Evolutionary conservation across 2,888 invertebrate species (phyloP).

Genomic region (Trichogramma evanescens): DNA sequence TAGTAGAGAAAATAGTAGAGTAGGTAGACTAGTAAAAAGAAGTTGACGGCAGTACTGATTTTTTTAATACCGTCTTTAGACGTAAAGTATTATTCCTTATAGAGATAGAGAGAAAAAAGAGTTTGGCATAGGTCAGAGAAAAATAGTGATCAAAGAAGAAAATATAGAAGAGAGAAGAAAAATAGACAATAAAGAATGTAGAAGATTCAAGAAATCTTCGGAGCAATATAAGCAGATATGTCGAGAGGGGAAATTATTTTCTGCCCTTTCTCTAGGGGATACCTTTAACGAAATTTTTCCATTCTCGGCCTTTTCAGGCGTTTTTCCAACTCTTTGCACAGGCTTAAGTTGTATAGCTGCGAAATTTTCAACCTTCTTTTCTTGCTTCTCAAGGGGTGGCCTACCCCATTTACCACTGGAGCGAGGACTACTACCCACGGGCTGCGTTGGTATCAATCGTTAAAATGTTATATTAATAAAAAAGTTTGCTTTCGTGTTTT

Average conservation of each 20-base stretch:
- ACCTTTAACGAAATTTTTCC: slow-evolving; percentile 41
- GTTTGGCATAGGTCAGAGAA: too few species aligned
- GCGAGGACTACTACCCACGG: slow-evolving; percentile 29
- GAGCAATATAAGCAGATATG: background rate
- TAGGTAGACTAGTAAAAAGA: too few species aligned
- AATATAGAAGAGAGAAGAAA: background rate
- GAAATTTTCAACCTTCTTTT: slow-evolving; percentile 53
- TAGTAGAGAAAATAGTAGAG: too few species aligned
- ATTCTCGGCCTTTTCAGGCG: slow-evolving; percentile 36
- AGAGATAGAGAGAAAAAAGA: too few species aligned
- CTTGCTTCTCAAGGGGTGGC: slow-evolving; percentile 31
- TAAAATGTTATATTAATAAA: background rate
- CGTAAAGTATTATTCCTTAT: too few species aligned
- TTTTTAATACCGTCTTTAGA: too few species aligned
- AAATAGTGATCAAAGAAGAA: too few species aligned
- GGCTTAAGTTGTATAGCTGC: slow-evolving; percentile 58
- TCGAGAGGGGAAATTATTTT: background rate
- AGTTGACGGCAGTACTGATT: too few species aligned
- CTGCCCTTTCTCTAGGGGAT: slow-evolving; percentile 27
- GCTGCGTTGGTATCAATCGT: slow-evolving; percentile 31
- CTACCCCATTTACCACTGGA: slow-evolving; percentile 16
- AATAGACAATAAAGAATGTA: slow-evolving; percentile 6
- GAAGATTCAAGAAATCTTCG: background rate
- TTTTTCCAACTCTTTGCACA: slow-evolving; percentile 43
- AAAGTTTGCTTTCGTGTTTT: background rate